Base-by-base conservation (phyloP, 1,140 invertebrate genomes). In the Colletes latitarsis region DNA sequence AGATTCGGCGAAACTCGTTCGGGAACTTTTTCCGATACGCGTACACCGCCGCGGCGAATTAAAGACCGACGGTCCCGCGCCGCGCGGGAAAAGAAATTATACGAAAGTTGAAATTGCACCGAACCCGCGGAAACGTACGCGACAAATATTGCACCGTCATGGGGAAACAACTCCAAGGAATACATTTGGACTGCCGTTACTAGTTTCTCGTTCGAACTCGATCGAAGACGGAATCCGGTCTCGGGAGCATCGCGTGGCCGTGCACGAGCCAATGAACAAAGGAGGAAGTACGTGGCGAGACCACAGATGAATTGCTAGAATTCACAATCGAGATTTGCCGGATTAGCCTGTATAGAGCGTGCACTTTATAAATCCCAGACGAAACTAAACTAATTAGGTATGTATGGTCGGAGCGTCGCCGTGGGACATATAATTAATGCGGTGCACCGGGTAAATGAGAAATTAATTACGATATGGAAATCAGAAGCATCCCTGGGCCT, bases 391-490 rank as follows among this genome's bases (percentile, higher is more conserved):
- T 85, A 88, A 88, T 88, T 88, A 88, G 82, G 81, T 82, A 88
- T 88, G 86, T 88, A 86, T 82, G 78, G 73, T 58, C 46, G 53
- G 60, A 73, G 82, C 78, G 63, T 58, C 57, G 77, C 68, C 72
- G 57, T 57, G 85, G 70, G 79, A 76, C 81, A 68, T 86, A 84
- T 88, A 88, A 89, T 88, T 89, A 88, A 86, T 88, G 77, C 85
- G 71, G 57, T 64, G 77, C 82, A 57, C 62, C 49, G 68, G 82
- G 62, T 88, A 88, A 88, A 86, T 89, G 87, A 86, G 83, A 88
- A 88, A 89, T 90, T 89, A 90, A 89, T 89, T 90, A 88, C 82
- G 82, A 86, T 89, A 89, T 89, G 86, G 86, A 89, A 89, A 90
- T 89, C 82, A 79, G 78, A 76, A 72, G 69, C 67, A 63, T 74